Evolutionary conservation across 2,888 invertebrate genomes (phyloP).

Genomic region (Athripsodes cinereus): DNA sequence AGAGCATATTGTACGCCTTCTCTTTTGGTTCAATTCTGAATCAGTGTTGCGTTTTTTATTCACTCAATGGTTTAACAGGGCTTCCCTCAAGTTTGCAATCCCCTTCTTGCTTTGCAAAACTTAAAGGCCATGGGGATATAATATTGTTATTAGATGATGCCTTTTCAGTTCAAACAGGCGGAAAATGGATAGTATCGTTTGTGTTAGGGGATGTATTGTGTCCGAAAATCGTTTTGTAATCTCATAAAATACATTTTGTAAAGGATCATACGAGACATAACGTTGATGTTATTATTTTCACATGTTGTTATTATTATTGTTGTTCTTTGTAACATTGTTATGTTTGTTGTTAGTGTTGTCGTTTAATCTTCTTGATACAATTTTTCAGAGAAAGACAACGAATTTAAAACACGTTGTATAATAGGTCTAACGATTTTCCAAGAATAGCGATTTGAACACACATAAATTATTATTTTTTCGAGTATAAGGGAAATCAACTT

Average conservation of each 20-base stretch:
- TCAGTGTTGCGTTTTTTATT: conserved; percentile 21
- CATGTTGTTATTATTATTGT: too few species aligned
- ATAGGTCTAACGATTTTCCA: too few species aligned
- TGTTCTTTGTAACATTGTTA: too few species aligned
- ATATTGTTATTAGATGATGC: conserved; percentile 12
- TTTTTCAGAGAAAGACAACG: too few species aligned
- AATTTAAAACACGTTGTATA: too few species aligned
- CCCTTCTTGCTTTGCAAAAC: neutral
- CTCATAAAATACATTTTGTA: neutral
- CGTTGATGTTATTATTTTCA: too few species aligned
- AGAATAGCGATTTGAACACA: too few species aligned
- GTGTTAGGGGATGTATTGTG: neutral
- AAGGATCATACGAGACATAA: too few species aligned
- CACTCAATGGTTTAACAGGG: conserved; percentile 12
- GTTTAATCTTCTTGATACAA: too few species aligned
- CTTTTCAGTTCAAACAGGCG: conserved; percentile 25
- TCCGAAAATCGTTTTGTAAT: conserved; percentile 2
- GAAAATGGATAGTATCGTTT: neutral
- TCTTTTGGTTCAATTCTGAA: conserved; percentile 9
- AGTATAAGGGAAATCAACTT: too few species aligned
- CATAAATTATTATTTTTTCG: too few species aligned
- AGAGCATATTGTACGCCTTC: neutral
- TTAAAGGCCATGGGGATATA: neutral
- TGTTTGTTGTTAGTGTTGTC: too few species aligned
- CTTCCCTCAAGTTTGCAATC: neutral